Base-by-base conservation (phyloP, 2,888 invertebrate species). In the Plebejus argus region DNA sequence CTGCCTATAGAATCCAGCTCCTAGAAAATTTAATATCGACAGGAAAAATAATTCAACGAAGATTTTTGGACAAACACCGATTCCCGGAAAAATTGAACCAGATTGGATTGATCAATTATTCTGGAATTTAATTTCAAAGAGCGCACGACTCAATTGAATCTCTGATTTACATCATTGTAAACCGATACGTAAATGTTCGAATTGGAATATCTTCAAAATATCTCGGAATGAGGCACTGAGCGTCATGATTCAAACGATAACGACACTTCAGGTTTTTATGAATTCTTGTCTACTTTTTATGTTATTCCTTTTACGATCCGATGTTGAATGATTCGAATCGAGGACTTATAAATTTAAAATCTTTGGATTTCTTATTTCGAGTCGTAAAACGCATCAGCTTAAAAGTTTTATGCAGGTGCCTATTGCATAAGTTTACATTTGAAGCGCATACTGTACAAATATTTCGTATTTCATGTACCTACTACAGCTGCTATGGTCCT, bases 211-310 rank as follows among this genome's bases (percentile, higher is more conserved):
- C 78, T 71, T 76, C 70, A 72, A 66, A 80, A 77, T 76, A 80
- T 80, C 76, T 79, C 74, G 76, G 77, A 76, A 49, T 53, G 74
- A 79, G 78, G 79, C 78, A 80, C 79, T 78, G 78, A 78, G 78
- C 78, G 79, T 78, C 76, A 56, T 77, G 78, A 80, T 80, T 74
- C 78, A 72, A 74, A 66, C 74, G 78, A 80, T 80, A 79, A 79
- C 76, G 77, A 77, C 77, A 78, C 79, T 81, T 80, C 77, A 80
- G 76, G 77, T 80, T 81, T 81, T 79, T 80, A 79, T 81, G 80
- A 78, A 79, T 76, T 76, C 78, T 77, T 80, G 79, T 79, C 79
- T 70, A 74, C 79, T 77, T 79, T 80, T 79, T 79, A 80, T 80
- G 79, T 76, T 80, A 78, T 78, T 78, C 76, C 80, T 76, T 80